Evolutionary conservation across 1,140 invertebrate species (phyloP).

Genomic region (Mycetomoellerius zeteki): DNA sequence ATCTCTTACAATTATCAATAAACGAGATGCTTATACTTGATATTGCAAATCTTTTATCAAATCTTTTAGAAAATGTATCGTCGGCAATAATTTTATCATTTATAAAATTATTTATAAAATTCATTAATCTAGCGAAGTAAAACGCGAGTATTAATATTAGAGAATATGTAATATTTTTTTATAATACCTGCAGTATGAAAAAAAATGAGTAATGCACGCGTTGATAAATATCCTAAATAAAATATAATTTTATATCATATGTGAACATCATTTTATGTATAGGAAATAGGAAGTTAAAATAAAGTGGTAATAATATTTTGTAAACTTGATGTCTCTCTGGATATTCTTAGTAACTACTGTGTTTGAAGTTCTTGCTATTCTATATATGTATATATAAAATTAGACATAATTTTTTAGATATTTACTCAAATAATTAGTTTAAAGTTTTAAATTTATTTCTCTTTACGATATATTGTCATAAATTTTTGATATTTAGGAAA

Average conservation of each 20-base stretch:
- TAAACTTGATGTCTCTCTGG: neutral
- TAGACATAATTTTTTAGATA: neutral
- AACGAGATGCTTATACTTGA: neutral
- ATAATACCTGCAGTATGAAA: neutral
- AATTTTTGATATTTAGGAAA: neutral
- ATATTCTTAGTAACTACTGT: neutral
- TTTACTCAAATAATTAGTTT: neutral
- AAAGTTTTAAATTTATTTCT: neutral
- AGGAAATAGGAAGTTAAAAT: neutral
- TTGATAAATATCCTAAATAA: neutral
- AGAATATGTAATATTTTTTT: slow-evolving; percentile 10
- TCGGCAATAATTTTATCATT: neutral
- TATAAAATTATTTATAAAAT: no score
- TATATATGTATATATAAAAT: neutral
- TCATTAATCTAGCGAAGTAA: neutral
- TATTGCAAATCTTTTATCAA: neutral
- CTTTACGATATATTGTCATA: neutral
- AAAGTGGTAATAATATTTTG: neutral
- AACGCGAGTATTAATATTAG: neutral
- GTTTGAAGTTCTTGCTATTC: neutral
- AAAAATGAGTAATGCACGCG: neutral
- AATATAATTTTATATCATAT: slow-evolving; percentile 6
- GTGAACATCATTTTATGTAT: neutral
- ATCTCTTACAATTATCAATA: neutral
- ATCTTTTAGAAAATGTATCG: slow-evolving; percentile 4